Base-by-base conservation (phyloP, 2,888 invertebrate species). In the Sminthurides aquaticus region DNA sequence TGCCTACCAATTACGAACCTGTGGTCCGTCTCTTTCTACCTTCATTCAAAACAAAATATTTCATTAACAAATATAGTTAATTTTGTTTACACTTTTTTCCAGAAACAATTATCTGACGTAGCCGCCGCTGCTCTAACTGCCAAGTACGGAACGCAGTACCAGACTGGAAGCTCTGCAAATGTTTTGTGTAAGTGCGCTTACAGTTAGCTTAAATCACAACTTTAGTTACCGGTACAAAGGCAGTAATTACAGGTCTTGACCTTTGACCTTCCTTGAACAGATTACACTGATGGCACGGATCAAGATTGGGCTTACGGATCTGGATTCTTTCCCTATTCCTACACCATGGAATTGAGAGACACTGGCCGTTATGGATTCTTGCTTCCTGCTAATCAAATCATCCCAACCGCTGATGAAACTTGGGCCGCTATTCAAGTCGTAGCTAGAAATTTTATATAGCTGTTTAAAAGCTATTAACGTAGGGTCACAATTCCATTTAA, bases 341-440 rank as follows among this genome's bases (percentile, higher is more conserved):
- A 88, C 78, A 88, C 88, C 3, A 80, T 89, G 20, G 88, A 90
- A 77, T 80, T 90, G 15, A 78, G 88, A 26, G 89, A 89, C 76
- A 82, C 79, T 24, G 90, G 90, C 0, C 84, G 84, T 0, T 87
- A 88, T 75, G 91, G 91, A 0, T 92, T 90, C 76, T 77, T 90
- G 8, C 78, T 92, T 29, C 91, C 91, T 0, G 85, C 87, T 1
- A 83, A 84, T 0, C 85, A 87, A 75, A 91, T 91, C 71, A 83
- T 86, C 29, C 83, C 87, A 1, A 87, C 88, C 0, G 88, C 88
- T 0, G 82, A 84, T 60, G 91, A 91, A 79, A 88, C 88, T 20
- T 87, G 87, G 81, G 86, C 86, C 68, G 90, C 87, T 48, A 82
- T 91, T 25, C 84, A 85, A 77, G 84, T 86, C 18, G 59, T 66